These are phyloP conservation scores for Danio rerio DNA, from an alignment of 2,113 vertebrate species.

Conservation along the genomic window DNA sequence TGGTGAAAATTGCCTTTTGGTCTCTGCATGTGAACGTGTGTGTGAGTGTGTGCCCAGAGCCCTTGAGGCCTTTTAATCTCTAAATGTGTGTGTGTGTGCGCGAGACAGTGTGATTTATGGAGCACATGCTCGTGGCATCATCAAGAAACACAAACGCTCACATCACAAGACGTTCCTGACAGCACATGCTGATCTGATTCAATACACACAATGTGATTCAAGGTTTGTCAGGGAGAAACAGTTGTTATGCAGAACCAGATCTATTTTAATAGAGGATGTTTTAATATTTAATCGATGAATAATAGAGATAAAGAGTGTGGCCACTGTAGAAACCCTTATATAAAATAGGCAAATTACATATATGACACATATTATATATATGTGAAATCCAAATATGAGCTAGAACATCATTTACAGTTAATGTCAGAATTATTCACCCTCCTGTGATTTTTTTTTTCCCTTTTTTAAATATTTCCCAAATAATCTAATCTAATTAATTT, in stretches of 20 bases:
- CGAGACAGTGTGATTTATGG: constrained; percentile 22
- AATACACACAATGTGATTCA: constrained; percentile 20
- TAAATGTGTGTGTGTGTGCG: constrained; percentile 25
- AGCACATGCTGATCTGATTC: not conserved
- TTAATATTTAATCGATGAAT: no score
- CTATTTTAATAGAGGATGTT: not conserved
- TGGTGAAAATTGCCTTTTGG: constrained; percentile 72
- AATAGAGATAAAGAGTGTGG: no score
- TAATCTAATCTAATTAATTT: no score
- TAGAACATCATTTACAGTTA: no score
- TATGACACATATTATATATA: no score
- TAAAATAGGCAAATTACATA: no score
- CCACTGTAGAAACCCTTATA: no score
- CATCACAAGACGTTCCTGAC: constrained; percentile 20
- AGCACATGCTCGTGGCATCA: constrained; percentile 31
- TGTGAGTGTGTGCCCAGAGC: constrained; percentile 42
- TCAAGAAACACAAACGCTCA: constrained; percentile 38
- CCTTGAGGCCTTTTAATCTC: constrained; percentile 30
- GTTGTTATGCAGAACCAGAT: not conserved
- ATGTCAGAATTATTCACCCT: no score
- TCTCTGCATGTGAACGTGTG: constrained; percentile 57
- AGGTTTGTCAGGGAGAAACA: not conserved
- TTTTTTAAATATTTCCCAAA: no score
- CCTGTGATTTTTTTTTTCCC: no score
- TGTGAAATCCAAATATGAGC: no score